phyloP scores from a whole-genome alignment of 23 tunicate species.

The Phallusia fumigata region DNA sequence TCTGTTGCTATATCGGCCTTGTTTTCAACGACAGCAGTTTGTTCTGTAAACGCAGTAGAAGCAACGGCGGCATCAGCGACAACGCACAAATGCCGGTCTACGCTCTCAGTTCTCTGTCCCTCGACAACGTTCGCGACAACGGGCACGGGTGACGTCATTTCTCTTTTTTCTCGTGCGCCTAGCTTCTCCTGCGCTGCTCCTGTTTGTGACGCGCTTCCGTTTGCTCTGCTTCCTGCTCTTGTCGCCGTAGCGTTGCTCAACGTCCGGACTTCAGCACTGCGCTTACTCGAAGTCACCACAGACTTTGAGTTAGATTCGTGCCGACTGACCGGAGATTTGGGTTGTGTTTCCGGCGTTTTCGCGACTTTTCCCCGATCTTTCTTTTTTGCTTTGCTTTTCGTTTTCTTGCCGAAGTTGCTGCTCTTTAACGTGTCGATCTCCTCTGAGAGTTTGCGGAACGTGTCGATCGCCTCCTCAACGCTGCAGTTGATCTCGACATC shows the following conservation, averaged over 20 bases:
- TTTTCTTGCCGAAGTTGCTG: slow-evolving; percentile 36
- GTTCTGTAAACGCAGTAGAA: background rate
- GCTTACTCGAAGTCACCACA: background rate
- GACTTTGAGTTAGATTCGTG: background rate
- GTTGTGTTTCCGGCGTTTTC: background rate
- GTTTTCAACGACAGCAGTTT: background rate
- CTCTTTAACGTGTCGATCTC: slow-evolving; percentile 45
- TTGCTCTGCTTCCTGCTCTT: slow-evolving; percentile 22
- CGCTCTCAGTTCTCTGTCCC: background rate
- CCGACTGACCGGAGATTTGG: background rate
- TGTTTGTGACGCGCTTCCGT: slow-evolving; percentile 38
- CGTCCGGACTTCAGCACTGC: background rate
- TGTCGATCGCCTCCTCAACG: slow-evolving; percentile 62
- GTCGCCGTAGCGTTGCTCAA: background rate
- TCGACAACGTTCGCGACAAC: background rate
- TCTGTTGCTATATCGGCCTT: no score
- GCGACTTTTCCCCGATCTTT: background rate
- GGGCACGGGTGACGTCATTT: background rate
- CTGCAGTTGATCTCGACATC: slow-evolving; percentile 34
- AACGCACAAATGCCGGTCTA: background rate
- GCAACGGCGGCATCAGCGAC: background rate
- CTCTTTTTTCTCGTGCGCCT: background rate
- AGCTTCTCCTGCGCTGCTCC: slow-evolving; percentile 1
- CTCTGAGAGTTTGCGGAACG: slow-evolving; percentile 38
- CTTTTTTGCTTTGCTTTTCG: background rate